Conservation (phyloP, 2,113 vertebrate genomes). For the Danio rerio region GRCz12tu NC_133184.1:47913501-47914000, state of each 20-base stretch:
- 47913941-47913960: conserved; percentile 49
- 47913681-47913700: conserved; percentile 47
- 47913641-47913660: conserved; percentile 56
- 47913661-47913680: conserved; percentile 65
- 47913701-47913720: neutral
- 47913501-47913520: neutral
- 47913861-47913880: conserved; percentile 18
- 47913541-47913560: conserved; percentile 19
- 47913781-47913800: conserved; percentile 27
- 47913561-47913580: conserved; percentile 17
- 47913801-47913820: conserved; percentile 32
- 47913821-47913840: conserved; percentile 2
- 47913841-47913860: conserved; percentile 24
- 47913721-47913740: neutral
- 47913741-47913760: neutral
- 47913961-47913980: conserved; percentile 41
- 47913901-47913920: conserved; percentile 44
- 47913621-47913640: conserved; percentile 6
- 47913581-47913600: conserved; percentile 23
- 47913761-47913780: conserved; percentile 46
- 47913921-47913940: conserved; percentile 39
- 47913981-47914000: conserved; percentile 15
- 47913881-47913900: conserved; percentile 26
- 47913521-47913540: neutral
- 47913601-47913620: conserved; percentile 5